A percentile compares a stretch with the other conserved stretches of the same genome.
These are phyloP conservation scores for Lepidurus packardi DNA, from an alignment of 1,140 invertebrate species.

Conservation along the genomic window DNA sequence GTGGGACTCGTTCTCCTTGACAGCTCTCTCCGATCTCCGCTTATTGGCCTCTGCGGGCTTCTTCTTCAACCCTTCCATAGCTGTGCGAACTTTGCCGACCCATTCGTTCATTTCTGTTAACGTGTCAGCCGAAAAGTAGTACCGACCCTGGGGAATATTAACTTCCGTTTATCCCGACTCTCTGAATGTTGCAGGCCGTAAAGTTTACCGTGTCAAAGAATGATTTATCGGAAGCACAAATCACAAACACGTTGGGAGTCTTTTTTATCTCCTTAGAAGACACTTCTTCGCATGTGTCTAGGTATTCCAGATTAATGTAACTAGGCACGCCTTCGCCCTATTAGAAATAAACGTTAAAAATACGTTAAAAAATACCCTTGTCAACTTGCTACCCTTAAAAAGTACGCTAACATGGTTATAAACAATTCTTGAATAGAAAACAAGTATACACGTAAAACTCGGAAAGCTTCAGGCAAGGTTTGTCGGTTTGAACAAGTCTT, in stretches of 20 bases:
- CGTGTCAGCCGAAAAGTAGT: conserved; percentile 48
- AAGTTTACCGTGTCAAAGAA: conserved; percentile 42
- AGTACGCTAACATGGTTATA: too few relatives aligned
- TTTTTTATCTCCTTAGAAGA: conserved; percentile 40
- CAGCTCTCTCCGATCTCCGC: background rate
- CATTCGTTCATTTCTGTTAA: conserved; percentile 50
- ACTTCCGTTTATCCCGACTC: conserved; percentile 1
- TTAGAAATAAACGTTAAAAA: background rate
- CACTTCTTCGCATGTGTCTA: conserved; percentile 41
- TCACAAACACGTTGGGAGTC: conserved; percentile 42
- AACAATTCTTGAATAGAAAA: background rate
- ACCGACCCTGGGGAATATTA: conserved; percentile 38
- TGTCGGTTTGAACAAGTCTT: too few relatives aligned
- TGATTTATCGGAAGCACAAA: conserved; percentile 42
- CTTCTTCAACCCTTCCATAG: conserved; percentile 35
- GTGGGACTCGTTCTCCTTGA: background rate
- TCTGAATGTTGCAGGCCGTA: background rate
- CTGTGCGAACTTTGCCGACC: conserved; percentile 47
- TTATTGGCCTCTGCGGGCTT: background rate
- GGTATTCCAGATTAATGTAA: conserved; percentile 44
- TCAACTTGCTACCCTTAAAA: background rate
- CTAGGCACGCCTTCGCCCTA: conserved; percentile 31
- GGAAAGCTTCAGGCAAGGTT: too few relatives aligned
- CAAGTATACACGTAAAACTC: background rate
- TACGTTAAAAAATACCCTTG: background rate